Conservation (phyloP, 2,888 invertebrate genomes). For the Hydrotaea diabolus region DNA sequence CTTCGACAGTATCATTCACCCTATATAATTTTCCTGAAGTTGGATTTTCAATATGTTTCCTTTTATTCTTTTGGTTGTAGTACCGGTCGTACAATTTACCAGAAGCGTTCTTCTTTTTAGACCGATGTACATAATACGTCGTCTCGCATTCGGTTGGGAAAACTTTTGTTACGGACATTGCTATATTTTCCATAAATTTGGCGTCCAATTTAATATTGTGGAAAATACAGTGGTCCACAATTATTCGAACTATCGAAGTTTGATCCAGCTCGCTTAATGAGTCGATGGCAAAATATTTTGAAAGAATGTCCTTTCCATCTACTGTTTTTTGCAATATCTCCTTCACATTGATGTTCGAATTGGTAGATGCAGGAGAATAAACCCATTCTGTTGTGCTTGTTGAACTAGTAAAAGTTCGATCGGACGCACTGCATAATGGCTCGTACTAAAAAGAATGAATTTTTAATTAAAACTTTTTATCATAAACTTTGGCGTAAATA, state of each 20-base stretch:
- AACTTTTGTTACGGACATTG: conserved; percentile 20
- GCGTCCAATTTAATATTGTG: conserved; percentile 14
- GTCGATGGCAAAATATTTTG: conserved; percentile 1
- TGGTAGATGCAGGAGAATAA: conserved; percentile 9
- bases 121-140: conserved; percentile 16
- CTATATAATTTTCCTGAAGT: conserved; percentile 21
- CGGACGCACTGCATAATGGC: conserved; percentile 22
- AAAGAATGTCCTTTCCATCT: conserved; percentile 30
- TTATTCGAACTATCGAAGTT: conserved; percentile 36
- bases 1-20: conserved; percentile 4
- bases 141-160: conserved; percentile 30
- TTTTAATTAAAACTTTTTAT: conserved; percentile 9
- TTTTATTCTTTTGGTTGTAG: too few species aligned
- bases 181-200: conserved; percentile 18
- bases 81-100: conserved; percentile 1
- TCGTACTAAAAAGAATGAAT: conserved; percentile 31
- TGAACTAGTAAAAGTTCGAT: conserved; percentile 24
- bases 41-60: conserved; percentile 6
- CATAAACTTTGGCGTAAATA: background rate
- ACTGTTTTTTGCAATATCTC: conserved; percentile 26
- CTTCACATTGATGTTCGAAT: conserved; percentile 27
- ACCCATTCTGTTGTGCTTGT: conserved; percentile 19
- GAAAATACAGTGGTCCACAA: conserved; percentile 28
- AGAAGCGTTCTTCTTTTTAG: conserved; percentile 19
- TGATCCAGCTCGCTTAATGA: conserved; percentile 41